Percentiles rank a stretch among this genome's conserved stretches.
Conservation (phyloP, 2,797 vertebrate species). For the Eulemur rubriventer region DNA sequence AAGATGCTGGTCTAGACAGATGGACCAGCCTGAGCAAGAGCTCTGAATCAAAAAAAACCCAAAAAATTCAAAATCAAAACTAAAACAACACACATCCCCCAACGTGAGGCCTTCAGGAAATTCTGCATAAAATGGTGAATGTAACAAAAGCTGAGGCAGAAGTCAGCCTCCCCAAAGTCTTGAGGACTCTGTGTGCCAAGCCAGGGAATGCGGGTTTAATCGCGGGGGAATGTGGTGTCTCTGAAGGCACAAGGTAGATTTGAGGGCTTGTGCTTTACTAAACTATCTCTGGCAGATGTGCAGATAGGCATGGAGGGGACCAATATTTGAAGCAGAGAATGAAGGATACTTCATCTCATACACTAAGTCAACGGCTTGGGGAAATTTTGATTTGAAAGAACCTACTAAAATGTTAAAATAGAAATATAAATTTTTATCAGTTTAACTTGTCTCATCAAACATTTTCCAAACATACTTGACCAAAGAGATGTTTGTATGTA, state of each 20-base stretch:
- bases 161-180: background rate
- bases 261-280: background rate
- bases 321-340: background rate
- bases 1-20: background rate
- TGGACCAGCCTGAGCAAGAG: background rate
- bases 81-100: background rate
- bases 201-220: background rate
- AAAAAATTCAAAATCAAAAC: background rate
- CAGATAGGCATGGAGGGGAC: background rate
- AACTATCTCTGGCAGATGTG: background rate
- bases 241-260: background rate
- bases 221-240: accelerated
- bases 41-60: background rate
- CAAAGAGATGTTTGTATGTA: background rate
- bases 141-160: background rate
- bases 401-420: background rate
- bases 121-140: background rate
- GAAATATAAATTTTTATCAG: background rate
- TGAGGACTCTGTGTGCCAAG: background rate
- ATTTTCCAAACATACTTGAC: background rate
- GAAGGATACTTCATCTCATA: background rate
- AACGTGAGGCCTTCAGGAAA: background rate
- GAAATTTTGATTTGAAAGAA: background rate
- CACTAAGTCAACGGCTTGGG: background rate
- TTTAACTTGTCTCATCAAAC: background rate